Conservation (phyloP, 2,113 vertebrate species). For the Gobiocypris rarus region DNA sequence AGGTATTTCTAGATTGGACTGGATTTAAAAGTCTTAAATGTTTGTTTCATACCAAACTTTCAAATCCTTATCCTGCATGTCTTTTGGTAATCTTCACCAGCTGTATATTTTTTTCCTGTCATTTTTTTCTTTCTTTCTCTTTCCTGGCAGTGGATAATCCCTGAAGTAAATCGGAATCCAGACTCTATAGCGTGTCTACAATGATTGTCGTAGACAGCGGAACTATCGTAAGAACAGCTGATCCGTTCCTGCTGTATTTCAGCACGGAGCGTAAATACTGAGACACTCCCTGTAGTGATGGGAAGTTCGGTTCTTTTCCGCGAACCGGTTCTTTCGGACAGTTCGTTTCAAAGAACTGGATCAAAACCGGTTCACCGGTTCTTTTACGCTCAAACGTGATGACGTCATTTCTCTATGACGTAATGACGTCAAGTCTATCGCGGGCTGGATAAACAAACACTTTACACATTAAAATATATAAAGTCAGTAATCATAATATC, state of each 20-base stretch:
- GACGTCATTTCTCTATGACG: no score
- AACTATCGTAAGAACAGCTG: constrained; percentile 42
- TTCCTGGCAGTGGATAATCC: neutral
- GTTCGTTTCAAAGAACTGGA: no score
- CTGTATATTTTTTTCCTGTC: no score
- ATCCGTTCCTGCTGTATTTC: neutral
- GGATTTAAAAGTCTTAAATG: neutral
- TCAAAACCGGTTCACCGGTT: no score
- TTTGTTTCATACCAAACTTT: neutral
- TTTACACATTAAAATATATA: no score
- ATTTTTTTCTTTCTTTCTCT: neutral
- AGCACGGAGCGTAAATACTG: constrained; percentile 56
- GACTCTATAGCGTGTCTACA: neutral
- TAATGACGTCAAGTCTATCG: no score
- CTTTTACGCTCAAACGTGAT: no score
- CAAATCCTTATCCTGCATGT: no score
- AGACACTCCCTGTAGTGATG: constrained; percentile 46
- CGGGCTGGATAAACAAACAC: no score
- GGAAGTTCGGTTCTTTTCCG: no score
- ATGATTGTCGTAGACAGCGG: constrained; percentile 29
- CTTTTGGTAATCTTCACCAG: neutral
- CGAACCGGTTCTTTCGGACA: no score
- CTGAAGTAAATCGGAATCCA: neutral
- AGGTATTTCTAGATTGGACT: neutral
- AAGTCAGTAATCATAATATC: no score